These are phyloP conservation scores for Chrysopilus asiliformis DNA, from an alignment of 2,888 invertebrate species.

Conservation along the genomic window DNA sequence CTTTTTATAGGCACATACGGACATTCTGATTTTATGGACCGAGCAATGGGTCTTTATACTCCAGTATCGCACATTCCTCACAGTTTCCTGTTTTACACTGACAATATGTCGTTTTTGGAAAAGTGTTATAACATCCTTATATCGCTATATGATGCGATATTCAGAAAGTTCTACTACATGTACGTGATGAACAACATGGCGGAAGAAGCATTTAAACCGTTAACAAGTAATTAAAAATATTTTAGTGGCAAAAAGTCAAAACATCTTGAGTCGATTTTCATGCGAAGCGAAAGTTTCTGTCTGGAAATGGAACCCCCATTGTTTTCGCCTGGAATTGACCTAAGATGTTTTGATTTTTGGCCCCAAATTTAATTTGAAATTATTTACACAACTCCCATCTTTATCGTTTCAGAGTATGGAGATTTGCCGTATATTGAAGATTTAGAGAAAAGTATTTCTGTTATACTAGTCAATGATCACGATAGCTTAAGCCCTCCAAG, in stretches of 20 bases:
- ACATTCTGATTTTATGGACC: conserved; percentile 35
- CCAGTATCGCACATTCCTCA: conserved; percentile 39
- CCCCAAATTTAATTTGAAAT: too few species aligned
- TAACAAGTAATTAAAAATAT: too few species aligned
- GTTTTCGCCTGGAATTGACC: too few species aligned
- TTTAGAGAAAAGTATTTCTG: conserved; percentile 34
- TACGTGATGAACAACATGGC: conserved; percentile 28
- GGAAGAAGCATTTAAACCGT: conserved; percentile 24
- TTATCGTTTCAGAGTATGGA: too few species aligned
- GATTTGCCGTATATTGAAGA: conserved; percentile 27
- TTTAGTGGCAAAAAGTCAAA: too few species aligned
- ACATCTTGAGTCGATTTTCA: too few species aligned
- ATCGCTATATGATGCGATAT: conserved; percentile 25
- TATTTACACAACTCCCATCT: too few species aligned
- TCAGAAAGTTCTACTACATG: conserved; percentile 24
- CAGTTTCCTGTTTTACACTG: conserved; percentile 30
- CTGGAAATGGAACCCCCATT: too few species aligned
- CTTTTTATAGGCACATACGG: too few species aligned
- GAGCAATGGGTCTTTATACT: conserved; percentile 35
- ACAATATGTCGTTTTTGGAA: conserved; percentile 37
- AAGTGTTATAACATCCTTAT: conserved; percentile 39
- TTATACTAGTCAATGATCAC: conserved; percentile 40
- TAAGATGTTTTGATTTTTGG: too few species aligned
- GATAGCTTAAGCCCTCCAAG: conserved; percentile 35
- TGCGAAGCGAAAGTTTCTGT: too few species aligned